Evolutionary conservation across 2,797 vertebrate species (phyloP).

Genomic region (Acanthiza pusilla): DNA sequence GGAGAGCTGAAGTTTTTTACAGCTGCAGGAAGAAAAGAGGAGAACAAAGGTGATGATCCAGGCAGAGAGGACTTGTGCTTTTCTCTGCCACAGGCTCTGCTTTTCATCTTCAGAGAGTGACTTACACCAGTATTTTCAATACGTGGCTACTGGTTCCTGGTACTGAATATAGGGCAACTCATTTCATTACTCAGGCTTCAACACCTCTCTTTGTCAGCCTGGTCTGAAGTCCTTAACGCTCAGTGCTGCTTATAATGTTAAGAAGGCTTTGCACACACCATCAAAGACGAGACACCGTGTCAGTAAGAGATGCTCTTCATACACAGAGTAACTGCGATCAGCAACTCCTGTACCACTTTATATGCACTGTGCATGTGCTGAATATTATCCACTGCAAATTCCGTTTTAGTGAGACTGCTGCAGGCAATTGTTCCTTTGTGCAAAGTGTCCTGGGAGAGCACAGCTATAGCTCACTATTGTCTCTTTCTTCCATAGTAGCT

Average conservation of each 20-base stretch:
- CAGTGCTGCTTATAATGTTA: neutral
- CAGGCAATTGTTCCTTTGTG: neutral
- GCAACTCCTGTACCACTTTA: neutral
- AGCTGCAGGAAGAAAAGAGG: neutral
- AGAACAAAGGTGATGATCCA: neutral
- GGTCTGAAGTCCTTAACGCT: neutral
- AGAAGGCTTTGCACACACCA: neutral
- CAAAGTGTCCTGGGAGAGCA: slow-evolving; percentile 5
- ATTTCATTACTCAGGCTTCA: neutral
- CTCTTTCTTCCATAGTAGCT: neutral
- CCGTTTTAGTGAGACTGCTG: neutral
- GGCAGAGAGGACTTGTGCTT: neutral
- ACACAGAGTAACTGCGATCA: neutral
- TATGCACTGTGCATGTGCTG: neutral
- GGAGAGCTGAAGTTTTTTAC: neutral
- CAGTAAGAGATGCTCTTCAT: neutral
- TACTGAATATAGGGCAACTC: neutral
- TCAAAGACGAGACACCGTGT: neutral
- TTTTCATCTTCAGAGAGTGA: slow-evolving; percentile 3
- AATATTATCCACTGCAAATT: slow-evolving; percentile 12
- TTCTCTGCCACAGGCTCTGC: neutral
- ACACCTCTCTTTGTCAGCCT: neutral
- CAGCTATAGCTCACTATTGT: neutral
- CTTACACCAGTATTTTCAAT: neutral
- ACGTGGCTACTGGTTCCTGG: neutral